Percentiles rank a stretch among this genome's conserved stretches.
These are phyloP conservation scores for Trematomus loennbergii DNA, from an alignment of 2,113 vertebrate genomes.

Conservation along the genomic window DNA sequence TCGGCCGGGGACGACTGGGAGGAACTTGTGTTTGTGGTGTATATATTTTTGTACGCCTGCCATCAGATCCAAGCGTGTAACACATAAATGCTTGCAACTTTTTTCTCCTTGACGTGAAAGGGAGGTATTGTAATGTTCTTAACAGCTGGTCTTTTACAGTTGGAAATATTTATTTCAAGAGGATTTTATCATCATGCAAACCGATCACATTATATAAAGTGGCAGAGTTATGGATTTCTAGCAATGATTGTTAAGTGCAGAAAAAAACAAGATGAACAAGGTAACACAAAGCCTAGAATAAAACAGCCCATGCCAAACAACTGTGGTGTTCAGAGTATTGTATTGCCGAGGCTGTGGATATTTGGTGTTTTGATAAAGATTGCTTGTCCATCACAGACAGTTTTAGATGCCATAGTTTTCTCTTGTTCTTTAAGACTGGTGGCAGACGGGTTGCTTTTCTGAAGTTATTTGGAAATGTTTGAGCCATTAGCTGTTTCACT, in stretches of 20 bases:
- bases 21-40: constrained; percentile 5
- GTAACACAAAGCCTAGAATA: not conserved
- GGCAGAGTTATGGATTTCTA: not conserved
- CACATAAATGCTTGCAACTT: not conserved
- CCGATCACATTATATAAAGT: not conserved
- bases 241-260: not conserved
- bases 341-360: not conserved
- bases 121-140: not conserved
- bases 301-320: not conserved
- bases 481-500: constrained; percentile 45
- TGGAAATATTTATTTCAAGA: not conserved
- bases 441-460: not conserved
- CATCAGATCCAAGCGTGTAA: not conserved
- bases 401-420: not conserved
- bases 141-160: not conserved
- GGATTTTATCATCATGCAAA: not conserved
- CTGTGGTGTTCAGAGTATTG: too few species aligned
- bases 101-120: not conserved
- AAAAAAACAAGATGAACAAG: not conserved
- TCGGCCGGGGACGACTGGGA: constrained; percentile 22
- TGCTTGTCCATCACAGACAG: not conserved
- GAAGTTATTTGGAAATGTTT: constrained; percentile 21
- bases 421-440: not conserved
- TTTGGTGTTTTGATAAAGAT: not conserved
- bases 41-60: constrained; percentile 25